phyloP scores from a whole-genome alignment of 2,113 vertebrate genomes.

The Eulacestoma nigropectus region DNA sequence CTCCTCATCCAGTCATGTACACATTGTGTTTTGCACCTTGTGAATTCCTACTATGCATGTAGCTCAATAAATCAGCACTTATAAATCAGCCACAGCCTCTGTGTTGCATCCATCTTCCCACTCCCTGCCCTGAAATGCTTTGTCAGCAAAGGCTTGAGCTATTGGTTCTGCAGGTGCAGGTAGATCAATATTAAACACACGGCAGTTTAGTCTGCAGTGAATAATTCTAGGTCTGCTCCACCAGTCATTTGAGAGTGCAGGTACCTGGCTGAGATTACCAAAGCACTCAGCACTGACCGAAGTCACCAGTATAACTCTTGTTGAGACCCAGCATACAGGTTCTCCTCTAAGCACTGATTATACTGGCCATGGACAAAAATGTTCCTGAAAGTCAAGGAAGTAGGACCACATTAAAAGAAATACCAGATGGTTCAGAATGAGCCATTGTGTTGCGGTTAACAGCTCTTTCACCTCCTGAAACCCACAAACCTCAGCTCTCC shows the following conservation, averaged over 20 bases:
- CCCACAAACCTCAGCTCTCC: background rate
- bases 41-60: background rate
- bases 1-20: background rate
- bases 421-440: background rate
- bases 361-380: background rate
- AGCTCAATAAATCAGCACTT: constrained; percentile 1
- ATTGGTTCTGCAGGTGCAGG: background rate
- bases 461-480: background rate
- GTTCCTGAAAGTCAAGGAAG: background rate
- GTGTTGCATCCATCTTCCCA: background rate
- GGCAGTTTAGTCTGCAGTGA: background rate
- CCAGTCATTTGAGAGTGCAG: background rate
- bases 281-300: background rate
- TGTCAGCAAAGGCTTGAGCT: constrained; percentile 32
- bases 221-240: background rate
- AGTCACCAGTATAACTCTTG: background rate
- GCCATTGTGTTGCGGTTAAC: background rate
- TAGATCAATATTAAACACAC: constrained; percentile 21
- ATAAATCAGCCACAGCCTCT: background rate
- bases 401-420: background rate
- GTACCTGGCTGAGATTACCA: background rate
- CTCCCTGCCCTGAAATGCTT: background rate
- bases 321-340: background rate
- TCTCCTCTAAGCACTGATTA: background rate
- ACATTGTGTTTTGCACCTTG: background rate